phyloP scores from a whole-genome alignment of 2,113 vertebrate genomes.

The pig (Sus scrofa) region DNA sequence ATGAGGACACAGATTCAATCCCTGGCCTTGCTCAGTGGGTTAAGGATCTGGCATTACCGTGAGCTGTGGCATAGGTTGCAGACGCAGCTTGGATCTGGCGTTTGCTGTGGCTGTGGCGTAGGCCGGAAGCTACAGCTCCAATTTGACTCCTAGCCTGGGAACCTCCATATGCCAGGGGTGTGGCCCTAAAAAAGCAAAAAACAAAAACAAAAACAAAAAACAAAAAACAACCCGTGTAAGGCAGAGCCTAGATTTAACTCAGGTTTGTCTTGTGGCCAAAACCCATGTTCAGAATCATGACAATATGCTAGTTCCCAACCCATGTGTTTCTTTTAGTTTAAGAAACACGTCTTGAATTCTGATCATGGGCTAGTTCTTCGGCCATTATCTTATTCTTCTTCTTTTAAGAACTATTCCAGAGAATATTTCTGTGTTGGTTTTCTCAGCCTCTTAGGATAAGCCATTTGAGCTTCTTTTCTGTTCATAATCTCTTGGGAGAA shows the following conservation, averaged over 20 bases:
- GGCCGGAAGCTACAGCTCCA: too few species aligned
- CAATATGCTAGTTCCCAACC: neutral
- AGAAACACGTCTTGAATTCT: neutral
- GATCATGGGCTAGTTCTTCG: neutral
- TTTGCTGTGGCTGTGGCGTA: too few species aligned
- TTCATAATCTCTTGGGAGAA: conserved; percentile 51
- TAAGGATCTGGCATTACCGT: too few species aligned
- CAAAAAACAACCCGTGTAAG: neutral
- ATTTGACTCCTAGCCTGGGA: too few species aligned
- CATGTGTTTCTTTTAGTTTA: neutral
- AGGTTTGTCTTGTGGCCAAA: neutral
- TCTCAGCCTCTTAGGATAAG: conserved; percentile 2
- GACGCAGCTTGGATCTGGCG: too few species aligned
- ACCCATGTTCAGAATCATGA: neutral
- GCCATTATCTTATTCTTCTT: neutral
- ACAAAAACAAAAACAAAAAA: too few species aligned
- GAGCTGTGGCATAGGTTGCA: too few species aligned
- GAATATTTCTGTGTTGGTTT: neutral
- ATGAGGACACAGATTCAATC: too few species aligned
- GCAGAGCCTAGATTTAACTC: neutral
- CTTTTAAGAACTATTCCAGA: neutral
- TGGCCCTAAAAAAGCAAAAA: too few species aligned
- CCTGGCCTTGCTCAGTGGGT: too few species aligned
- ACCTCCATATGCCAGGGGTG: too few species aligned
- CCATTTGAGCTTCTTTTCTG: conserved; percentile 50